A percentile compares a stretch with the other conserved stretches of the same genome.
These are phyloP conservation scores for Syrmaticus mikado DNA, from an alignment of 2,113 vertebrate genomes.

Conservation along the genomic window DNA sequence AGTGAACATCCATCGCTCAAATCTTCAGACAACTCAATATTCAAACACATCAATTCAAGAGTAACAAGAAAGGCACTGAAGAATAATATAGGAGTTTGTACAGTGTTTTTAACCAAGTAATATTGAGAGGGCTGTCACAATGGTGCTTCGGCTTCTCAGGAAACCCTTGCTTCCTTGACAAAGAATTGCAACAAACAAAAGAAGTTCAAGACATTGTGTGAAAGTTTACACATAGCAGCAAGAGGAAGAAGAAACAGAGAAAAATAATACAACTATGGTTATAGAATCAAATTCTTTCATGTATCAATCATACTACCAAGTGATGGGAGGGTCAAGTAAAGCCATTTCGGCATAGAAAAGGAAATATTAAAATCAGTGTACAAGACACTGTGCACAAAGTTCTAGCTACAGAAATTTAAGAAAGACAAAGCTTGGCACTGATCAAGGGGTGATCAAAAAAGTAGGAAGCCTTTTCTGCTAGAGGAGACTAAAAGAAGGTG, in stretches of 20 bases:
- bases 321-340: not conserved
- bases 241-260: not conserved
- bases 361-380: not conserved
- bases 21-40: not conserved
- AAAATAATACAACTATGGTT: not conserved
- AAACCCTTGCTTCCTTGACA: not conserved
- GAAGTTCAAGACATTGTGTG: not conserved
- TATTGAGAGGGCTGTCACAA: not conserved
- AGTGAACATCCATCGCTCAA: accelerated
- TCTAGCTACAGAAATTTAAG: not conserved
- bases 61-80: not conserved
- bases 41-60: not conserved
- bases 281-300: not conserved
- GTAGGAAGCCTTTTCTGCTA: not conserved
- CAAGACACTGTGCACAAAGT: not conserved
- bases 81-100: not conserved
- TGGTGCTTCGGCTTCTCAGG: not conserved
- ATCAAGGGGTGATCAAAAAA: not conserved
- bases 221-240: not conserved
- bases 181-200: not conserved
- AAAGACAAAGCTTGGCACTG: not conserved
- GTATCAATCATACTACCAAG: not conserved
- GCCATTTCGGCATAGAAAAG: not conserved
- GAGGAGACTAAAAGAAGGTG: not conserved
- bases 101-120: not conserved